Percentiles rank a stretch among this genome's conserved stretches.
These are phyloP conservation scores for Rhamnusium bicolor DNA, from an alignment of 2,888 invertebrate species.

Conservation along the genomic window DNA sequence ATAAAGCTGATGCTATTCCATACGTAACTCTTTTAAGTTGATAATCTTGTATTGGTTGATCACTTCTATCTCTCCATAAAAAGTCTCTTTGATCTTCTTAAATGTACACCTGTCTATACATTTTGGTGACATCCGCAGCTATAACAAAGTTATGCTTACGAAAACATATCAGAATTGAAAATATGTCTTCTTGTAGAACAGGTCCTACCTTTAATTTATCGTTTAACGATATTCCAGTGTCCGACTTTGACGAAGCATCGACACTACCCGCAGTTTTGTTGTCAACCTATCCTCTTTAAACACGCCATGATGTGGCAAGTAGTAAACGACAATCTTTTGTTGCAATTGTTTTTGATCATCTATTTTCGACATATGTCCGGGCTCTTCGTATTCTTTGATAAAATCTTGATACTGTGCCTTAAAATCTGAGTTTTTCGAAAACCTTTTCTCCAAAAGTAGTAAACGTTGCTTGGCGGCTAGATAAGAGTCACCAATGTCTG, in stretches of 20 bases:
- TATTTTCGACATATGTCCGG: constrained; percentile 36
- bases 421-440: constrained; percentile 10
- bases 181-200: neutral
- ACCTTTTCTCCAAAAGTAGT: constrained; percentile 21
- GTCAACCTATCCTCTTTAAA: constrained; percentile 16
- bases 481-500: constrained; percentile 24
- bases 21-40: too few relatives aligned
- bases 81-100: too few relatives aligned
- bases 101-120: too few relatives aligned
- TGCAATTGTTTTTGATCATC: neutral
- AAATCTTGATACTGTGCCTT: constrained; percentile 31
- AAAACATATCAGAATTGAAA: neutral
- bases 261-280: constrained; percentile 22
- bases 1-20: too few relatives aligned
- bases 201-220: neutral
- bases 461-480: constrained; percentile 20
- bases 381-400: constrained; percentile 27
- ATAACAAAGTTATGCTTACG: too few relatives aligned
- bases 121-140: too few relatives aligned
- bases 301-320: constrained; percentile 39
- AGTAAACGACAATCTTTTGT: neutral
- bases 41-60: too few relatives aligned
- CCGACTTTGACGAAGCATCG: constrained; percentile 13
- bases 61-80: too few relatives aligned
- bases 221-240: neutral